Evolutionary conservation across 2,888 invertebrate genomes (phyloP), one percentile per base, ranked within the genome.

Genomic region (Deilephila elpenor): DNA sequence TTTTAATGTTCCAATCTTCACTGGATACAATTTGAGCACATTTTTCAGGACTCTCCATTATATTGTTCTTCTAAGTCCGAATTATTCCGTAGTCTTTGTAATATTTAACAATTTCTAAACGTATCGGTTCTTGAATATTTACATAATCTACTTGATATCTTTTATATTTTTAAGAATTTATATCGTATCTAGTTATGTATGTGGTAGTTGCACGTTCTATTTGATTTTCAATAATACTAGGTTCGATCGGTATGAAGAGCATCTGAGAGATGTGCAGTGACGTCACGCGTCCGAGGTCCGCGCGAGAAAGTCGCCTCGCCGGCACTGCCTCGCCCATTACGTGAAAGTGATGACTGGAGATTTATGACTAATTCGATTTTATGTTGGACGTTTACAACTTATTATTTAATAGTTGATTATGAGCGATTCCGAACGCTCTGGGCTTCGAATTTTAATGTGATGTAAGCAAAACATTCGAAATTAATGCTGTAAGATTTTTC

Each of bases 311-410:
- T 67, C 67, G 20, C 51, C 67, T 44, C 37, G 61, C 61, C 32
- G 61, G 37, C 44, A 25, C 51, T 17, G 67, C 67, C 67, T 67
- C 67, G 67, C 67, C 67, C 67, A 67, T 67, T 67, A 67, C 51
- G 67, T 67, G 67, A 67, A 67, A 67, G 67, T 67, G 67, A 67
- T 67, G 67, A 44, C 17, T 51, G 25, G 67, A 51, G 67, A 67
- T 67, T 67, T 67, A 67, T 67, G 67, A 67, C 67, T 67, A 51
- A 67, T 51, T 51, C 67, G 51, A 44, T 51, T 51, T 67, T 51
- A 51, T 67, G 67, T 67, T 67, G 25, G 25, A 44, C 25, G 67
- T 67, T 67, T 67, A 67, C 67, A 67, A 67, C 67, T 25, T 67
- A 67, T 67, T 67, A 67, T 67, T 67, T 67, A 67, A 67, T 67